Evolutionary conservation across 2,888 invertebrate genomes (phyloP).

Genomic region (Nematopogon swammerdamellus): DNA sequence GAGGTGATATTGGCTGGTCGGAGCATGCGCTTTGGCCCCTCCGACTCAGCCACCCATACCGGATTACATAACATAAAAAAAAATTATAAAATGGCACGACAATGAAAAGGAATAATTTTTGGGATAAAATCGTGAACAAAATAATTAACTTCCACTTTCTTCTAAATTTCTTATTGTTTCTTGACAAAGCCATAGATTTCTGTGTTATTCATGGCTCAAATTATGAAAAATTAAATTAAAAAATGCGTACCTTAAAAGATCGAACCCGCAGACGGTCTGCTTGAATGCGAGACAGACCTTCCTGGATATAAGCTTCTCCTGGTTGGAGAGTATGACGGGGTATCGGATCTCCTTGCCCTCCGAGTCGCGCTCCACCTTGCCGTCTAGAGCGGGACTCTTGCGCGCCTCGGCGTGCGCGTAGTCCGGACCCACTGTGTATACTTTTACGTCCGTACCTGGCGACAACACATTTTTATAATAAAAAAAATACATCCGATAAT

Average conservation of each 20-base stretch:
- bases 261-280: conserved; percentile 99
- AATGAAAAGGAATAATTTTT: too few relatives aligned
- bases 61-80: not conserved
- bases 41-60: too few relatives aligned
- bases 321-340: conserved; percentile 95
- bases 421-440: conserved; percentile 98
- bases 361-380: conserved; percentile 96
- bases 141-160: too few relatives aligned
- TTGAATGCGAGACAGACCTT: conserved; percentile 96
- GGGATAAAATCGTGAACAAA: too few relatives aligned
- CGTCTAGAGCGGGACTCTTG: conserved; percentile 97
- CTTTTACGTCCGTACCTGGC: conserved; percentile 70
- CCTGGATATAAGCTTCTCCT: conserved; percentile 95
- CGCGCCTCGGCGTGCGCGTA: conserved; percentile 99
- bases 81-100: not conserved
- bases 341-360: conserved; percentile 98
- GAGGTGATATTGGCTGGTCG: too few relatives aligned
- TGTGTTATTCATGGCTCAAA: too few relatives aligned
- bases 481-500: not conserved
- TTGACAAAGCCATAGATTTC: too few relatives aligned
- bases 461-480: conserved; percentile 7
- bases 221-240: too few relatives aligned
- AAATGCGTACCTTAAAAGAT: conserved; percentile 71
- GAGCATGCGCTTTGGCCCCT: too few relatives aligned
- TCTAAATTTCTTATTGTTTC: too few relatives aligned